Evolutionary conservation across 2,888 invertebrate genomes (phyloP).

Genomic region (Polymixis flavicincta): DNA sequence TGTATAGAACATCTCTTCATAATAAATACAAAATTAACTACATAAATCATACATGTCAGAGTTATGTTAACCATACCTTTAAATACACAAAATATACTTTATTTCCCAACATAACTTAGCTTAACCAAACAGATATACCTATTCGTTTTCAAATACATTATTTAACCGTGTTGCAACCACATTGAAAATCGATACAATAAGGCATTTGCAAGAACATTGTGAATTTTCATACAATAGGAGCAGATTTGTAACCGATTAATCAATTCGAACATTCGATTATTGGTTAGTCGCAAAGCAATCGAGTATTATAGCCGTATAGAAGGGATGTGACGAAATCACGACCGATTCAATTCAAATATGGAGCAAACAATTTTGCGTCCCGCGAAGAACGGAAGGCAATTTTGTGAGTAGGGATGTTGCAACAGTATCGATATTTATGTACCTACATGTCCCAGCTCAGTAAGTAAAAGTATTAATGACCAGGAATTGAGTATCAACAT

Average conservation of each 20-base stretch:
- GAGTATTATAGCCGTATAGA: conserved; percentile 48
- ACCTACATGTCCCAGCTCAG: neutral
- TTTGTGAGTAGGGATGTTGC: conserved; percentile 68
- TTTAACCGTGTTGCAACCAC: conserved; percentile 37
- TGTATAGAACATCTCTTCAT: neutral
- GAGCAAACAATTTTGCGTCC: conserved; percentile 80
- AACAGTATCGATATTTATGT: conserved; percentile 29
- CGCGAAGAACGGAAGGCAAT: conserved; percentile 80
- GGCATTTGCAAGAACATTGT: conserved; percentile 43
- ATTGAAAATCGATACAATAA: conserved; percentile 51
- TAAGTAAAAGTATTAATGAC: neutral
- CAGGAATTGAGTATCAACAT: neutral
- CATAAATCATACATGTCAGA: neutral
- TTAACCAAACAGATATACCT: neutral
- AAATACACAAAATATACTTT: neutral
- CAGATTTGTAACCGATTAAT: conserved; percentile 59
- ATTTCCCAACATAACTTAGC: neutral
- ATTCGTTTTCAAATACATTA: conserved; percentile 15
- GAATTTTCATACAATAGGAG: conserved; percentile 59
- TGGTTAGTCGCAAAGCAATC: conserved; percentile 44
- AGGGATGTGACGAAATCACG: conserved; percentile 65
- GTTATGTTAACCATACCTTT: neutral
- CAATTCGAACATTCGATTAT: conserved; percentile 58
- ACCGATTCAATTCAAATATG: conserved; percentile 71
- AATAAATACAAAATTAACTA: neutral